These are phyloP conservation scores for Anoura caudifer DNA, from an alignment of 2,113 vertebrate genomes.

Conservation along the genomic window DNA sequence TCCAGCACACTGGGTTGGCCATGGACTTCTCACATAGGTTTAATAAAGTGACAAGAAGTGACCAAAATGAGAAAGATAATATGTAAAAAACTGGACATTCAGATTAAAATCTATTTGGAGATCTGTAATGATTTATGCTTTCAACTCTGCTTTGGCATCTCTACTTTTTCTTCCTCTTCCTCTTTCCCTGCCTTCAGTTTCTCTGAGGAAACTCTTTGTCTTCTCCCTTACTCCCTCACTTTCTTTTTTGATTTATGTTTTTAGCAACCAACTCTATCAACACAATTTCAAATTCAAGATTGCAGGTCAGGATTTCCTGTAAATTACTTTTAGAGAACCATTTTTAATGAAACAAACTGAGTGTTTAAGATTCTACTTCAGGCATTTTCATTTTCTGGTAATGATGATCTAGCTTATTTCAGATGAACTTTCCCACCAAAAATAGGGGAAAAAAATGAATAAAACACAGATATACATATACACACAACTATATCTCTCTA, in stretches of 20 bases:
- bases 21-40: background rate
- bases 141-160: background rate
- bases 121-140: background rate
- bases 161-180: background rate
- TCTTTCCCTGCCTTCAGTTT: background rate
- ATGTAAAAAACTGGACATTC: background rate
- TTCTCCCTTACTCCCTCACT: background rate
- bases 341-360: background rate
- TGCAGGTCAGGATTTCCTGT: background rate
- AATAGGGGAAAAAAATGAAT: background rate
- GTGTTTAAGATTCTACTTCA: background rate
- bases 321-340: background rate
- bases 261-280: background rate
- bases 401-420: background rate
- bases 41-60: background rate
- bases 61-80: background rate
- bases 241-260: constrained; percentile 10
- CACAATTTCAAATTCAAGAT: background rate
- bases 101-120: background rate
- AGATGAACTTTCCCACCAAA: background rate
- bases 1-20: background rate
- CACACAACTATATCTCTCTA: background rate
- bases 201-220: background rate
- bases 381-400: background rate
- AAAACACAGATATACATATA: background rate